A percentile compares a stretch with the other conserved stretches of the same genome.
phyloP scores from a whole-genome alignment of 2,797 vertebrate species.

The Aphelocoma californica region DNA sequence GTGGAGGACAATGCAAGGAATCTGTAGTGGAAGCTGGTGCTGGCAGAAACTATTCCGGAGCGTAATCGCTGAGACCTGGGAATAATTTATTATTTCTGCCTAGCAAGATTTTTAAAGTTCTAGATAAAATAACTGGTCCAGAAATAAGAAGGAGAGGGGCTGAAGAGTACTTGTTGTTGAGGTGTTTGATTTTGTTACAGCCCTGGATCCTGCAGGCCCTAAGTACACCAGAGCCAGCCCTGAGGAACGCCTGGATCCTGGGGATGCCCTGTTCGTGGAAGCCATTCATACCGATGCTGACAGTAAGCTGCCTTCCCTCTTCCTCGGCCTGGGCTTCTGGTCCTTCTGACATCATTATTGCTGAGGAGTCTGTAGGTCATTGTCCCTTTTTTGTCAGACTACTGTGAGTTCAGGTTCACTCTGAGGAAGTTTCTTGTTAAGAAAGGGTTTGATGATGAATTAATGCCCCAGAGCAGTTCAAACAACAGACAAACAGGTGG shows the following conservation, averaged over 20 bases:
- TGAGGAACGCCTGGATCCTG: conserved; percentile 88
- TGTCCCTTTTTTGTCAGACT: background rate
- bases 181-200: conserved; percentile 67
- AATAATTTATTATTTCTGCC: background rate
- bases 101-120: background rate
- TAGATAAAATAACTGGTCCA: background rate
- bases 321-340: background rate
- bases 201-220: conserved; percentile 92
- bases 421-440: background rate
- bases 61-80: background rate
- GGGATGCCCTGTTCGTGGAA: conserved; percentile 92
- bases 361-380: background rate
- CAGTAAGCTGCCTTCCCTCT: conserved; percentile 77
- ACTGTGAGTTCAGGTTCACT: background rate
- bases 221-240: conserved; percentile 86
- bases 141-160: background rate
- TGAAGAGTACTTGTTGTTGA: background rate
- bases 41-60: background rate
- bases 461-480: background rate
- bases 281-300: conserved; percentile 95
- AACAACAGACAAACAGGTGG: background rate
- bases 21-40: fast-evolving
- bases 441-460: background rate
- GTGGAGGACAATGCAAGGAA: background rate
- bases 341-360: background rate